Evolutionary conservation across 2,888 invertebrate genomes (phyloP), one percentile per base, ranked within the genome.

Genomic region (Nebria salina): DNA sequence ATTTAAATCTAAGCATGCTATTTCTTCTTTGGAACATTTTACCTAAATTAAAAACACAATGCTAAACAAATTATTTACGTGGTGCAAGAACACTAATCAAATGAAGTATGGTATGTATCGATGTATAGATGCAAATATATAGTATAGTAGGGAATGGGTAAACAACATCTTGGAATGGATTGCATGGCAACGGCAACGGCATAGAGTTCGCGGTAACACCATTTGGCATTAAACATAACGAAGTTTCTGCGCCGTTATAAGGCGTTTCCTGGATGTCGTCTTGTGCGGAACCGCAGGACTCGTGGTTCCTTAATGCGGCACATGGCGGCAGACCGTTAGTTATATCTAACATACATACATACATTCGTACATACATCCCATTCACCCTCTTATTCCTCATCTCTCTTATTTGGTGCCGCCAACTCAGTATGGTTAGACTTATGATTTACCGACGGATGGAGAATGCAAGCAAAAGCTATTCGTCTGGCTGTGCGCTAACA

Each of bases 241-340:
- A 78, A 78, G 73, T 65, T 78, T 64, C 7, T 43, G 43, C 73
- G 65, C 72, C 78, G 78, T 73, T 74, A 79, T 79, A 79, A 79
- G 79, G 79, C 79, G 79, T 79, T 74, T 77, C 74, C 79, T 79
- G 74, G 79, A 65, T 68, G 73, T 78, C 66, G 15, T 26, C 72
- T 72, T 78, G 72, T 73, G 65, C 78, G 73, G 65, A 65, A 79
- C 79, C 79, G 74, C 79, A 65, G 68, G 66, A 66, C 74, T 85
- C 87, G 88, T 85, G 88, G 88, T 87, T 87, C 85, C 87, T 87
- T 88, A 88, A 88, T 87, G 87, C 86, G 84, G 85, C 85, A 85
- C 86, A 85, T 85, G 85, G 86, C 85, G 86, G 84, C 84, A 84
- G 84, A 64, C 72, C 25, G 73, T 77, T 77, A 34, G 26, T 77